phyloP scores from a whole-genome alignment of 2,797 vertebrate genomes.

The Neomorphus geoffroyi region DNA sequence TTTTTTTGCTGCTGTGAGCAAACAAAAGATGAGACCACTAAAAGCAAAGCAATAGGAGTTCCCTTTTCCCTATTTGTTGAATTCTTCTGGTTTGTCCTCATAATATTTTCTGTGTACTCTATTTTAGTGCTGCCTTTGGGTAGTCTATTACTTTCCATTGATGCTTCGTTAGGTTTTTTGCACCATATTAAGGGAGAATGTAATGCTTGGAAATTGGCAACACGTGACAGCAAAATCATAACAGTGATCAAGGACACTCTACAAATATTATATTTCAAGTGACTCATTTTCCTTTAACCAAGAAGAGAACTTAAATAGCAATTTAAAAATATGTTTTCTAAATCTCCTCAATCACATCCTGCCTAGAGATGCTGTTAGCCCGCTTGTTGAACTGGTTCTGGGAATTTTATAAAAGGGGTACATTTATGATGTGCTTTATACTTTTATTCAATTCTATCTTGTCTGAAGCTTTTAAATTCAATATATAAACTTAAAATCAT shows the following conservation, averaged over 20 bases:
- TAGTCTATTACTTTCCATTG: constrained; percentile 10
- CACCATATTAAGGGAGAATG: not conserved
- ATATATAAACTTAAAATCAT: not conserved
- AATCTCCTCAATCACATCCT: constrained; percentile 6
- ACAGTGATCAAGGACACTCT: constrained; percentile 4
- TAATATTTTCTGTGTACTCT: constrained; percentile 22
- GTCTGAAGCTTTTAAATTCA: not conserved
- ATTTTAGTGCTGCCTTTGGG: constrained; percentile 38
- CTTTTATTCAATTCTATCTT: constrained; percentile 3
- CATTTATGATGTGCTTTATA: not conserved
- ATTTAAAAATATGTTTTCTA: constrained; percentile 22
- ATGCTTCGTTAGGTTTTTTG: constrained; percentile 27
- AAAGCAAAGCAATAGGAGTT: not conserved
- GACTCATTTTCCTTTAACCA: constrained; percentile 22
- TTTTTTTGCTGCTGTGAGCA: not conserved
- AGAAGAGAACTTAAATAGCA: constrained; percentile 26
- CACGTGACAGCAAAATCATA: not conserved
- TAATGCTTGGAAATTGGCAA: constrained; percentile 3
- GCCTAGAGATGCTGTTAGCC: not conserved
- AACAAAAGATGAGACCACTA: not conserved
- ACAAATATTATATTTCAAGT: constrained; percentile 8
- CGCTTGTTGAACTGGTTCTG: constrained; percentile 42
- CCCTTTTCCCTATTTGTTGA: not conserved
- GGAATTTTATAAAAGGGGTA: constrained; percentile 8
- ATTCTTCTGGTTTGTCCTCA: not conserved